Evolutionary conservation across 1,140 invertebrate species (phyloP).

Genomic region (Drosophila truncata): DNA sequence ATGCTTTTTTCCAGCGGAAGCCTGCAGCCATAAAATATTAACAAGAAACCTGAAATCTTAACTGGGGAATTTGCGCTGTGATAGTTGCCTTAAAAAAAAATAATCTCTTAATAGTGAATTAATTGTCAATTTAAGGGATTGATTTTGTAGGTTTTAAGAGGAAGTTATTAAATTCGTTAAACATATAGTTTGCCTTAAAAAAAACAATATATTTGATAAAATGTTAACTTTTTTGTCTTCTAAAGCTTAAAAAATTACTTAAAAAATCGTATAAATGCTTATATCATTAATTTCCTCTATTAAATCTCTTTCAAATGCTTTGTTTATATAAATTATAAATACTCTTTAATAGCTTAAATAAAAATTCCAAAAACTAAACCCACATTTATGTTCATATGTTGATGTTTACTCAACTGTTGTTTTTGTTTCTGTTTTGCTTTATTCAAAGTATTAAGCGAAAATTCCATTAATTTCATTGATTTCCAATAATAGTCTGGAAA

Average conservation of each 20-base stretch:
- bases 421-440: no score
- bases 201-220: background rate
- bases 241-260: background rate
- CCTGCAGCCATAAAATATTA: conserved; percentile 31
- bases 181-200: background rate
- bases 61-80: background rate
- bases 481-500: conserved; percentile 3
- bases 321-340: conserved; percentile 2
- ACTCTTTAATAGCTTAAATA: background rate
- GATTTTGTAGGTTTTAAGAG: background rate
- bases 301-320: background rate
- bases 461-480: conserved; percentile 7
- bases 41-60: conserved; percentile 13
- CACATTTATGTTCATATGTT: background rate
- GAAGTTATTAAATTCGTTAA: background rate
- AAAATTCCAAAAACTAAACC: background rate
- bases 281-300: no score
- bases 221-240: no score
- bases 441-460: background rate
- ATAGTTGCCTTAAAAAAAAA: background rate
- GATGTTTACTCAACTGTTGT: background rate
- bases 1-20: conserved; percentile 20
- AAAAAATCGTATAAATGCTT: no score
- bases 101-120: background rate
- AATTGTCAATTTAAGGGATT: background rate